Evolutionary conservation across 2,113 vertebrate species (phyloP), one percentile per base, ranked within the genome.

Genomic region (Erpornis zantholeuca): DNA sequence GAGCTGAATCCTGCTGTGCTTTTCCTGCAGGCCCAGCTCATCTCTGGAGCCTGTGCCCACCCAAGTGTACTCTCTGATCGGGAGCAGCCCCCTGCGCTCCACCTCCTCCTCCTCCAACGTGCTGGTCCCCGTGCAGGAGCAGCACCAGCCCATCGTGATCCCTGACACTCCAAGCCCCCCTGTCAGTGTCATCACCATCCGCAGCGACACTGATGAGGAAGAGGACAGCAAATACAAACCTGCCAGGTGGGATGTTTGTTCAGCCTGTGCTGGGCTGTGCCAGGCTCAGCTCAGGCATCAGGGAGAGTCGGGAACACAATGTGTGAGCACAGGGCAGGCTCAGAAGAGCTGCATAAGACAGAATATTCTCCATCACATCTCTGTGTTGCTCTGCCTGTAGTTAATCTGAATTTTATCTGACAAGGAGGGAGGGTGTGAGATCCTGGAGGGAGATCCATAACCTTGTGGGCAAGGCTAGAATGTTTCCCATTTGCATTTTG

Each of bases 121-220:
- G 33, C 98, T 99, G 28, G 92, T 98, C 44, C 98, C 98, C 3
- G 97, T 95, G 64, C 98, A 98, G 89, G 98, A 98, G 82, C 98
- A 98, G 95, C 98, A 98, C 72, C 99, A 99, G 97, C 99, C 99
- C 60, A 99, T 99, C 72, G 90, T 99, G 84, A 99, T 99, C 98
- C 99, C 99, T 2, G 99, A 99, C 97, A 99, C 99, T 6, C 99
- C 99, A 0, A 99, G 99, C 95, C 99, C 99, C 3, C 98, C 99
- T 2, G 98, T 99, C 98, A 99, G 99, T 88, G 99, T 99, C 98
- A 99, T 99, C 98, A 99, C 99, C 95, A 99, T 99, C 96, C 99
- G 99, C 96, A 99, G 99, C 10, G 99, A 99, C 98, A 99, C 99
- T 0, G 99, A 99, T 45, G 99, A 99, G 36, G 99, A 99, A 76